phyloP scores from a whole-genome alignment of 2,888 invertebrate species.

The Clunio marinus region DNA sequence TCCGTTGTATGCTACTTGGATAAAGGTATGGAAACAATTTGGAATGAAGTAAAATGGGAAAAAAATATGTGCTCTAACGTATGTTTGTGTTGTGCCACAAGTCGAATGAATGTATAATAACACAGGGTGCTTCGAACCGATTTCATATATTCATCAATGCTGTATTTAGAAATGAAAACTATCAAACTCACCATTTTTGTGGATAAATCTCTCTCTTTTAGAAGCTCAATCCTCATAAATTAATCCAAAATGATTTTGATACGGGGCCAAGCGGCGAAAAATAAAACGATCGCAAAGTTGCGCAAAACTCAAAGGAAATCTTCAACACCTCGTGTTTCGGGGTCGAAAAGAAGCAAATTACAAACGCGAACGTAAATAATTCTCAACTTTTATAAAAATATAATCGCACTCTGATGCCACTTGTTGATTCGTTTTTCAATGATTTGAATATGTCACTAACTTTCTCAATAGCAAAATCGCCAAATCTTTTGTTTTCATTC shows the following conservation, averaged over 20 bases:
- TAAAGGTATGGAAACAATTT: conserved; percentile 11
- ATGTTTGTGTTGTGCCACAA: conserved; percentile 12
- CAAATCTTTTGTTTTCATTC: background rate
- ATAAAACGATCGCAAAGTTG: background rate
- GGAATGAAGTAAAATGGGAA: conserved; percentile 36
- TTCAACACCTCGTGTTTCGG: conserved; percentile 8
- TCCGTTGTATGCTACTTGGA: background rate
- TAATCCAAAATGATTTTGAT: conserved; percentile 27
- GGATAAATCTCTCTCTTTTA: conserved; percentile 25
- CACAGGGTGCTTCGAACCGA: conserved; percentile 34
- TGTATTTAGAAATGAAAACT: background rate
- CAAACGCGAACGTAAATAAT: conserved; percentile 9
- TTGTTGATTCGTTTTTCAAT: conserved; percentile 21
- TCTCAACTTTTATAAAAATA: background rate
- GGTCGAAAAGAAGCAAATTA: background rate
- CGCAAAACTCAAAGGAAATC: conserved; percentile 9
- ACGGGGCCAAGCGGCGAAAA: background rate
- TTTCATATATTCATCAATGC: too few relatives aligned
- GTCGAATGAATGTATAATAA: conserved; percentile 36
- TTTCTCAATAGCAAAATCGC: background rate
- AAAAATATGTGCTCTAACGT: conserved; percentile 14
- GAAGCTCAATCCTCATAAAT: conserved; percentile 35
- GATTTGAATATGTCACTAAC: background rate
- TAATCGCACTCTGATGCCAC: background rate
- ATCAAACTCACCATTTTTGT: conserved; percentile 36